A percentile compares a stretch with the other conserved stretches of the same genome.
phyloP scores from a whole-genome alignment of 2,888 invertebrate genomes.

The Pterobdella sp. region DNA sequence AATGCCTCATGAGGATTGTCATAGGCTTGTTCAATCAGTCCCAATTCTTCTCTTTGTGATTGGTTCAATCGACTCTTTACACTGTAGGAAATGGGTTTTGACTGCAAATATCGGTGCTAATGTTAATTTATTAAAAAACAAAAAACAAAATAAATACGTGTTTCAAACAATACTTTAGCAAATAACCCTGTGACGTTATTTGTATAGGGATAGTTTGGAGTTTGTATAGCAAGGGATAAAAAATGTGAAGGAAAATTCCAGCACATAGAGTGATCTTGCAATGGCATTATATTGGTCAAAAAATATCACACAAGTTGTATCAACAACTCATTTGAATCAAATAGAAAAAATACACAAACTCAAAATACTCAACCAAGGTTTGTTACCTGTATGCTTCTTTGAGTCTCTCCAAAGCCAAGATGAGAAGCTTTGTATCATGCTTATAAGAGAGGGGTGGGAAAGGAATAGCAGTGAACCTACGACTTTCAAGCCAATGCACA shows the following conservation, averaged over 20 bases:
- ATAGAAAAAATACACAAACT: neutral
- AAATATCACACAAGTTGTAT: too few species aligned
- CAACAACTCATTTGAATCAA: neutral
- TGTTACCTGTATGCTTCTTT: slow-evolving; percentile 83
- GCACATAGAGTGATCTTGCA: slow-evolving; percentile 18
- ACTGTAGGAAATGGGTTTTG: slow-evolving; percentile 53
- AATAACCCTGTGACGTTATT: neutral
- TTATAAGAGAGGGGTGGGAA: slow-evolving; percentile 99
- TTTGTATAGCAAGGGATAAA: slow-evolving; percentile 1
- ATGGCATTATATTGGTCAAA: neutral
- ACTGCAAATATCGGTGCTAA: neutral
- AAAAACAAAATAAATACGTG: too few species aligned
- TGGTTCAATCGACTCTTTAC: slow-evolving; percentile 95
- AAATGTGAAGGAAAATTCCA: neutral
- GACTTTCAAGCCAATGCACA: slow-evolving; percentile 97
- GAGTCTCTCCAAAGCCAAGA: slow-evolving; percentile 85
- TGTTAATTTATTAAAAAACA: too few species aligned
- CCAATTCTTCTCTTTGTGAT: slow-evolving; percentile 94
- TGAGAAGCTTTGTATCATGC: slow-evolving; percentile 95
- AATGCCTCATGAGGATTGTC: slow-evolving; percentile 99
- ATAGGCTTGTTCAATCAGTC: slow-evolving; percentile 97
- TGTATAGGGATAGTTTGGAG: neutral
- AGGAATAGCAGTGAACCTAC: slow-evolving; percentile 96
- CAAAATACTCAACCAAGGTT: neutral
- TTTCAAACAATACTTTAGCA: neutral